These are phyloP conservation scores for Alosa alosa DNA, from an alignment of 2,113 vertebrate species.

Conservation along the genomic window DNA sequence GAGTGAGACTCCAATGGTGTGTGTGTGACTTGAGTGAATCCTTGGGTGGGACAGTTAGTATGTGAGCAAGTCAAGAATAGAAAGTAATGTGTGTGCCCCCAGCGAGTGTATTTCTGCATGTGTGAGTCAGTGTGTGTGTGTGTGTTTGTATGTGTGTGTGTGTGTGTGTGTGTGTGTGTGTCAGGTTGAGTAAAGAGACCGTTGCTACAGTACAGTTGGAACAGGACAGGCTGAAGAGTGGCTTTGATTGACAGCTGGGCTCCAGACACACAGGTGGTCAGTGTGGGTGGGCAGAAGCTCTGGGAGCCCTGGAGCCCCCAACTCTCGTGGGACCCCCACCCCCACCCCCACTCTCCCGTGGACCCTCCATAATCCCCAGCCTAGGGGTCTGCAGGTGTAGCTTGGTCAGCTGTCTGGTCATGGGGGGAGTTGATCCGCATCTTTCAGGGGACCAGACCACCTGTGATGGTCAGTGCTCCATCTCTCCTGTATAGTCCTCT, in stretches of 20 bases:
- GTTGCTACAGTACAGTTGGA: not conserved
- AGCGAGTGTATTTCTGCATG: not conserved
- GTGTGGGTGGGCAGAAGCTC: not conserved
- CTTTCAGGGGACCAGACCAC: not conserved
- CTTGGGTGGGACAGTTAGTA: not conserved
- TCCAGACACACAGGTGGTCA: slow-evolving; percentile 4
- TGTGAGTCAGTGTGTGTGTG: not conserved
- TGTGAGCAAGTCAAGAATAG: not conserved
- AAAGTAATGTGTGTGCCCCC: slow-evolving; percentile 5
- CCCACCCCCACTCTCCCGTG: not conserved
- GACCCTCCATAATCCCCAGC: not conserved
- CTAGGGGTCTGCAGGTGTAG: not conserved
- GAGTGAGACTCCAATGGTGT: not conserved
- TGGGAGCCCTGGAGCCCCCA: not conserved
- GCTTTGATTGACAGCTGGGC: not conserved
- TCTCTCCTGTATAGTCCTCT: not conserved
- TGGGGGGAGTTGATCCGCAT: not conserved
- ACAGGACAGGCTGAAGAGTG: not conserved
- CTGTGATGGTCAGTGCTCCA: not conserved
- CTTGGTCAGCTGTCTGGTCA: not conserved
- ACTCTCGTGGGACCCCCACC: not conserved
- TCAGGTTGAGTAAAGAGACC: not conserved
- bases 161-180: no score
- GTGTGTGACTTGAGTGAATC: not conserved
- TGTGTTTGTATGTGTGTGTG: no score